These are phyloP conservation scores for Cyclophora punctaria DNA, from an alignment of 2,888 invertebrate genomes.

Conservation along the genomic window DNA sequence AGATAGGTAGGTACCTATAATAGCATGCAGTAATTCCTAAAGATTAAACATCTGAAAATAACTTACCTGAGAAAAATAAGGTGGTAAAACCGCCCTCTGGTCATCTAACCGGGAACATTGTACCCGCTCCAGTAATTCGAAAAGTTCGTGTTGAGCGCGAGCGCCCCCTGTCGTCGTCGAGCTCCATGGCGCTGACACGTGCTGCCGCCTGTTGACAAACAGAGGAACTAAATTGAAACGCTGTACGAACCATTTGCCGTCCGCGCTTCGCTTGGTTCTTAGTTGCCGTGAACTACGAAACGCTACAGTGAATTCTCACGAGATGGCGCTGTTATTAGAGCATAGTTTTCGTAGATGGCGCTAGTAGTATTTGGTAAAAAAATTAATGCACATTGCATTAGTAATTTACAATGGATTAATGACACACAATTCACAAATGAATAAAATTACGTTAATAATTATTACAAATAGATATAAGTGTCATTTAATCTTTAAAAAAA, in stretches of 20 bases:
- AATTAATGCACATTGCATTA: too few species aligned
- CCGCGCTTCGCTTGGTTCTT: too few species aligned
- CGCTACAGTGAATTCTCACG: neutral
- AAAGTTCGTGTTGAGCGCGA: constrained; percentile 84
- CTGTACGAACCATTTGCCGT: too few species aligned
- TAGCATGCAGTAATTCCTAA: constrained; percentile 2
- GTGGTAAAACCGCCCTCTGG: constrained; percentile 96
- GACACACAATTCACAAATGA: too few species aligned
- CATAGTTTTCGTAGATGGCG: too few species aligned
- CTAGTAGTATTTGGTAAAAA: too few species aligned
- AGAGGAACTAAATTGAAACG: constrained; percentile 17
- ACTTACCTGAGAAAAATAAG: constrained; percentile 91
- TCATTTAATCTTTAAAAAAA: too few species aligned
- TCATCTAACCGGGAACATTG: constrained; percentile 97
- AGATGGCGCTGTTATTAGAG: constrained; percentile 3
- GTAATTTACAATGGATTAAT: too few species aligned
- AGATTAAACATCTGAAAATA: neutral
- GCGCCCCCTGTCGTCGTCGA: constrained; percentile 71
- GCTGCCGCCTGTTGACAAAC: constrained; percentile 77
- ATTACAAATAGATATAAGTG: too few species aligned
- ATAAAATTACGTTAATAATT: too few species aligned
- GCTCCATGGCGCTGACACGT: constrained; percentile 75
- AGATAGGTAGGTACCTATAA: too few species aligned
- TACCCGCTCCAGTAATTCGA: constrained; percentile 94
- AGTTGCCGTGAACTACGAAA: too few species aligned